Evolutionary conservation across 2,113 vertebrate genomes (phyloP).

Genomic region (Martes martes): DNA sequence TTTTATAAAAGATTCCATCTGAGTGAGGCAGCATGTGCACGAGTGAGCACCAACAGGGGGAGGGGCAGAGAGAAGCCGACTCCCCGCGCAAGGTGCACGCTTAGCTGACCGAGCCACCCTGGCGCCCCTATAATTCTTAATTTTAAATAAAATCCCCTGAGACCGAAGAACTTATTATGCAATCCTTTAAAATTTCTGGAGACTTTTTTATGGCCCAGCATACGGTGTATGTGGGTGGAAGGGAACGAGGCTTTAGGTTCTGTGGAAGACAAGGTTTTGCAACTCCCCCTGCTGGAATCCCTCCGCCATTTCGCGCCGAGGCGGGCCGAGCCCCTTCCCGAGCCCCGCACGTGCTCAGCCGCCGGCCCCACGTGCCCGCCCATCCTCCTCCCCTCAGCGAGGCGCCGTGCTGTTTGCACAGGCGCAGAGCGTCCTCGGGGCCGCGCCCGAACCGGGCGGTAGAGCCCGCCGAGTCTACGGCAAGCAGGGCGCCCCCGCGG

Average conservation of each 20-base stretch:
- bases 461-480: neutral
- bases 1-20: neutral
- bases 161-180: neutral
- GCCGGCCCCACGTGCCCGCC: neutral
- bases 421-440: too few species aligned
- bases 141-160: neutral
- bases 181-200: neutral
- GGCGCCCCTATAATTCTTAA: neutral
- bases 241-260: neutral
- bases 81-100: neutral
- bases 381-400: neutral
- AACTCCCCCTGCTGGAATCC: neutral
- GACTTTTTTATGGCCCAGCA: neutral
- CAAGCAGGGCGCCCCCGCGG: neutral
- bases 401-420: neutral
- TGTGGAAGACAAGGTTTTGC: neutral
- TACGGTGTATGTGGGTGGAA: neutral
- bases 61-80: too few species aligned
- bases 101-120: neutral
- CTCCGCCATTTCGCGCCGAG: too few species aligned
- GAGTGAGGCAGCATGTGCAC: too few species aligned
- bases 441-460: accelerated
- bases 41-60: too few species aligned
- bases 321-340: neutral
- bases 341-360: too few species aligned